Conservation (phyloP, 2,797 vertebrate genomes). For the Lithobates sylvaticus region DNA sequence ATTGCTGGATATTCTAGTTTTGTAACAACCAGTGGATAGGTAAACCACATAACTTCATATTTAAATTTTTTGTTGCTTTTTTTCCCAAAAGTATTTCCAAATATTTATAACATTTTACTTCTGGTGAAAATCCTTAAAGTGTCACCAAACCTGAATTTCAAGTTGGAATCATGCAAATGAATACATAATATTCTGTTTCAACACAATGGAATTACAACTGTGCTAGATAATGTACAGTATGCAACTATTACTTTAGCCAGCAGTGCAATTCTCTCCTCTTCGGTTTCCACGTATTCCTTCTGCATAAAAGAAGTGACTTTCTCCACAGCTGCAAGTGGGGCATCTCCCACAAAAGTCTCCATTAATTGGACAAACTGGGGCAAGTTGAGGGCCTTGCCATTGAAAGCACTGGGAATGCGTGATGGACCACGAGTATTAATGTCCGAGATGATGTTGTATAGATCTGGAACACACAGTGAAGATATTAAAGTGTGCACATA, state of each 20-base stretch:
- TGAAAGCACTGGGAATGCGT: conserved; percentile 66
- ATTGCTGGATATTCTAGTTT: too few species aligned
- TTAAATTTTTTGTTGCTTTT: too few species aligned
- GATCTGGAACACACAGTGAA: conserved; percentile 66
- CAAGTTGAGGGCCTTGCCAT: conserved; percentile 67
- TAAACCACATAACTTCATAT: too few species aligned
- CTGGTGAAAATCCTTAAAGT: too few species aligned
- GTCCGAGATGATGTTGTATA: conserved; percentile 66
- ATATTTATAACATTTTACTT: too few species aligned
- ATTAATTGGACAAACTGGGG: conserved; percentile 79
- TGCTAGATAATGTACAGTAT: too few species aligned
- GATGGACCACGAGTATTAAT: conserved; percentile 65
- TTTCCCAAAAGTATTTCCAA: too few species aligned
- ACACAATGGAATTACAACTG: too few species aligned
- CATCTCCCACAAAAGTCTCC: conserved; percentile 74
- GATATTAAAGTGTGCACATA: neutral
- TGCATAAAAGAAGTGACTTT: conserved; percentile 71
- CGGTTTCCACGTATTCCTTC: conserved; percentile 73
- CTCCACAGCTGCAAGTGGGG: conserved; percentile 66
- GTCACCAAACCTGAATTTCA: too few species aligned
- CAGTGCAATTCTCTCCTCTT: conserved; percentile 72
- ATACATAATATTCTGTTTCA: too few species aligned
- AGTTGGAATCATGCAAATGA: too few species aligned
- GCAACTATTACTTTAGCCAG: conserved; percentile 72
- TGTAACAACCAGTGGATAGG: too few species aligned